Evolutionary conservation across 2,888 invertebrate genomes (phyloP).

Genomic region (Pseudococcus longispinus): DNA sequence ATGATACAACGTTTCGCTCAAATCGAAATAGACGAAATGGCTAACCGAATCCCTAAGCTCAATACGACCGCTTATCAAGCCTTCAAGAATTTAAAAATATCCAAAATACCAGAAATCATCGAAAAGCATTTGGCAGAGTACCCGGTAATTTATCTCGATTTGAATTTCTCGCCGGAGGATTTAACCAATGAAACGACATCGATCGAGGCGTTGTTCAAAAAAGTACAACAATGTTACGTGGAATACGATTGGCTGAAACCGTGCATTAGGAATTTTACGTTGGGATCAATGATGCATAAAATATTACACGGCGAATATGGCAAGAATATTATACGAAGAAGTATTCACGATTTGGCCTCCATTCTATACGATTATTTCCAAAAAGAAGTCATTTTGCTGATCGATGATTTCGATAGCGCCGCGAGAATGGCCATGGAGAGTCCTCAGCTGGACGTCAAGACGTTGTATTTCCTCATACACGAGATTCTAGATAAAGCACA

Average conservation of each 20-base stretch:
- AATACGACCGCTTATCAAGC: not conserved
- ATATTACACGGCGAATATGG: not conserved
- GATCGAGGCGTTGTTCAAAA: not conserved
- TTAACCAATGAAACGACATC: not conserved
- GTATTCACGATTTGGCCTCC: not conserved
- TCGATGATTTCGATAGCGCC: slow-evolving; percentile 10
- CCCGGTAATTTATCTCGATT: not conserved
- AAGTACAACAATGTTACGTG: not conserved
- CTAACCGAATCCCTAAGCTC: not conserved
- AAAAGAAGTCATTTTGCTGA: not conserved
- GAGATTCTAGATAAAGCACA: not conserved
- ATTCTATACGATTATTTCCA: not conserved
- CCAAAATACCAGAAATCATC: not conserved
- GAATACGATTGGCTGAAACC: not conserved
- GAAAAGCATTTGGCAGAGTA: not conserved
- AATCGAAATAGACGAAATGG: not conserved
- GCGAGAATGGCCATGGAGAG: not conserved
- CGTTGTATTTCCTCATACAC: not conserved
- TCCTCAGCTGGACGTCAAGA: not conserved
- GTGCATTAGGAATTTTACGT: not conserved
- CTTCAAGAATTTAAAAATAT: not conserved
- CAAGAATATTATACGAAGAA: not conserved
- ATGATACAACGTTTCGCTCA: not conserved
- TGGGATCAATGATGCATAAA: not conserved
- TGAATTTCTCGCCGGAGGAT: not conserved